Evolutionary conservation across 2,797 vertebrate species (phyloP), one percentile per base, ranked within the genome.

Genomic region (Coracias cyanogaster): DNA sequence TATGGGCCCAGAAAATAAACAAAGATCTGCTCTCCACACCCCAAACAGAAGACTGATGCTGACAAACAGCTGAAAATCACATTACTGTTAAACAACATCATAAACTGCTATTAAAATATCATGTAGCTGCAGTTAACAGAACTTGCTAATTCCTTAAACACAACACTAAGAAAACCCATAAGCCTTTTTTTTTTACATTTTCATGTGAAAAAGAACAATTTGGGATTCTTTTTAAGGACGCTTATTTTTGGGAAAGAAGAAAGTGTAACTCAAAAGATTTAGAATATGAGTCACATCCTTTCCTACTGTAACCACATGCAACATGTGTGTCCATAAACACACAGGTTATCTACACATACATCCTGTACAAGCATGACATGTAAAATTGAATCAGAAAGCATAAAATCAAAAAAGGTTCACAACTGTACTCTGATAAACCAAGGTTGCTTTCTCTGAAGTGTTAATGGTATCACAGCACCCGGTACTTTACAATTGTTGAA

Each of bases 1-100:
- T 92, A 78, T 81, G 96, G 96, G 90, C 96, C 96, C 97, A 89
- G 91, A 98, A 98, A 98, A 97, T 96, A 98, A 98, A 97, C 96
- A 98, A 95, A 97, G 70, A 82, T 94, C 95, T 84, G 93, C 96
- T 97, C 96, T 98, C 97, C 97, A 98, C 92, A 97, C 90, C 91
- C 89, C 97, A 96, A 78, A 93, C 89, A 95, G 65, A 90, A 81
- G 66, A 94, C 84, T 60, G 69, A 95, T 82, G 72, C 62, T 93
- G 88, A 93, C 72, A 95, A 89, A 90, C 49, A 85, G 41, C 46
- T 81, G 80, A 83, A 84, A 96, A 60, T 52, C 78, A 69, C 9
- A 46, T 57, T 65, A 70, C 66, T 93, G 95, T 90, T 86, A 93
- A 97, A 91, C 65, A 60, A 72, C 24, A 73, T 48, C 74, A 87